Conservation (phyloP, 2,888 invertebrate species). For the Hyposoter didymator region DNA sequence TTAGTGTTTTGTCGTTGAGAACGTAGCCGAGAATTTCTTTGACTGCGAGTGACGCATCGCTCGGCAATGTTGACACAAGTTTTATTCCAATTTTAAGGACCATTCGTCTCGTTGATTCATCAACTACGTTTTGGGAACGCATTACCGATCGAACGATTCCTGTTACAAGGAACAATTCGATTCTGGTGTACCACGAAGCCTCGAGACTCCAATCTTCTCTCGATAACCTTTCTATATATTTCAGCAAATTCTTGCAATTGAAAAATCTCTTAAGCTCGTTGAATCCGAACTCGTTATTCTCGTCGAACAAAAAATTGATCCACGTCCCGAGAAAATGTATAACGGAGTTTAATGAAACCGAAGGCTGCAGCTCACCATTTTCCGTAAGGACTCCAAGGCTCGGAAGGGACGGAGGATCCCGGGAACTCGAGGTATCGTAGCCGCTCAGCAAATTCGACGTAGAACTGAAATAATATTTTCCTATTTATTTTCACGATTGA, state of each 20-base stretch:
- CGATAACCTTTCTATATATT: slow-evolving; percentile 76
- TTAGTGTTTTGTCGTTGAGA: slow-evolving; percentile 76
- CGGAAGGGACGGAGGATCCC: slow-evolving; percentile 84
- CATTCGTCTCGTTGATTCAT: slow-evolving; percentile 65
- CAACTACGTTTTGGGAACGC: slow-evolving; percentile 65
- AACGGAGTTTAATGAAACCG: slow-evolving; percentile 83
- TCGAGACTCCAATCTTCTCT: slow-evolving; percentile 78
- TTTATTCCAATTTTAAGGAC: slow-evolving; percentile 79
- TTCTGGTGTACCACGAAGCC: slow-evolving; percentile 80
- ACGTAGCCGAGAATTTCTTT: slow-evolving; percentile 75
- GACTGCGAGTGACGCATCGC: slow-evolving; percentile 74
- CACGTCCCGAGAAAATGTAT: slow-evolving; percentile 83
- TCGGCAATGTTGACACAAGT: slow-evolving; percentile 79
- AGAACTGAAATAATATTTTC: slow-evolving; percentile 74
- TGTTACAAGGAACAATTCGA: slow-evolving; percentile 77
- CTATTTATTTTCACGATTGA: too few species aligned
- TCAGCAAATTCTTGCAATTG: slow-evolving; percentile 72
- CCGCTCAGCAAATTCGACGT: slow-evolving; percentile 85
- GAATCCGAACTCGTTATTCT: slow-evolving; percentile 48
- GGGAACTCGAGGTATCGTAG: slow-evolving; percentile 80
- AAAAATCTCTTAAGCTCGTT: slow-evolving; percentile 72
- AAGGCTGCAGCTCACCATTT: slow-evolving; percentile 84
- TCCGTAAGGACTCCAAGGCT: slow-evolving; percentile 84
- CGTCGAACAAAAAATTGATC: slow-evolving; percentile 71
- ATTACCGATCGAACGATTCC: slow-evolving; percentile 74